Conservation (phyloP, 2,888 invertebrate genomes). For the Litoditis marina region DNA sequence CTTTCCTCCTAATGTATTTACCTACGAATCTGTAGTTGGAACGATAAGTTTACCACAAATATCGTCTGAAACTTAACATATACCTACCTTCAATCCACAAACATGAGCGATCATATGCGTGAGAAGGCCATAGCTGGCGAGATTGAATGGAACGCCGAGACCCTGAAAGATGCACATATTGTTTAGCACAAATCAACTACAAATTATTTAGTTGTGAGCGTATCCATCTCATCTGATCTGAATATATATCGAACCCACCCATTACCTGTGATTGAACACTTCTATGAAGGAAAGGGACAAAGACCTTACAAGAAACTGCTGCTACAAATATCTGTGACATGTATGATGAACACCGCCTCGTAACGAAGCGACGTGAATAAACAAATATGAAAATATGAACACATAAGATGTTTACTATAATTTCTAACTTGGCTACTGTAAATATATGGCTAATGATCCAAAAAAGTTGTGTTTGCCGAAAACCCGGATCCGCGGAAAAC, state of each 20-base stretch:
- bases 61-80: constrained; percentile 3
- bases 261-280: too few species aligned
- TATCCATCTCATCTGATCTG: neutral
- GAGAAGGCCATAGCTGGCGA: constrained; percentile 89
- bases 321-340: too few species aligned
- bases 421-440: too few species aligned
- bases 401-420: too few species aligned
- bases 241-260: neutral
- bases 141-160: constrained; percentile 95
- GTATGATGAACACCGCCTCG: too few species aligned
- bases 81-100: constrained; percentile 77
- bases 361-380: too few species aligned
- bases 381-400: too few species aligned
- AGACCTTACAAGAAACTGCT: neutral
- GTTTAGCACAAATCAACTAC: neutral
- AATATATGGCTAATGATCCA: neutral
- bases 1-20: too few species aligned
- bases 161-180: constrained; percentile 61
- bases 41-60: neutral
- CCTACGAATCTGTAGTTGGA: too few species aligned
- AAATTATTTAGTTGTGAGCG: neutral
- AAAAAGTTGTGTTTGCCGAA: neutral
- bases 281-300: too few species aligned
- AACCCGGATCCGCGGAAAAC: neutral
- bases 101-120: constrained; percentile 94